Percentiles rank a stretch among this genome's conserved stretches.
Evolutionary conservation across 2,797 vertebrate genomes (phyloP).

Genomic region (Prionace glauca): DNA sequence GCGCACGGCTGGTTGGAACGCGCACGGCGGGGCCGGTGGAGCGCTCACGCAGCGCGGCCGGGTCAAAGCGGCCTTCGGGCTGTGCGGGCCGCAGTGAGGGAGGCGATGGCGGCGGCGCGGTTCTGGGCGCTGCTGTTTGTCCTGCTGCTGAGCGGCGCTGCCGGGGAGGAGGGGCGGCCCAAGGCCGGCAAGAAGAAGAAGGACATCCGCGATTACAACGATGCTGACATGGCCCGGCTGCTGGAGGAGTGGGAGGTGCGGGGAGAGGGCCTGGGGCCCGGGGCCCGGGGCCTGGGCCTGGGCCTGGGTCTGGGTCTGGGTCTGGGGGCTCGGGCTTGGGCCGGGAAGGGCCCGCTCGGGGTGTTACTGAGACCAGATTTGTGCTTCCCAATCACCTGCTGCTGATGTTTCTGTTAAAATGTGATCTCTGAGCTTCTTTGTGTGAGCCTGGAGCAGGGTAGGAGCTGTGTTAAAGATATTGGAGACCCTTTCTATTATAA

Average conservation of each 20-base stretch:
- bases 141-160: constrained; percentile 40
- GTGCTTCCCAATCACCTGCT: background rate
- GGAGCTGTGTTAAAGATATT: background rate
- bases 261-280: too few species aligned
- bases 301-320: too few species aligned
- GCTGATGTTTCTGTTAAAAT: too few species aligned
- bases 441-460: background rate
- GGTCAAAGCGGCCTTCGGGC: too few species aligned
- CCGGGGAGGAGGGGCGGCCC: constrained; percentile 43
- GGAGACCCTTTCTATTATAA: background rate
- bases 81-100: background rate
- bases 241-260: constrained; percentile 93
- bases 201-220: constrained; percentile 91
- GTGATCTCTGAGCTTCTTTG: too few species aligned
- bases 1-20: too few species aligned
- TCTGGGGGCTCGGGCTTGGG: too few species aligned
- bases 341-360: too few species aligned
- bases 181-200: constrained; percentile 70
- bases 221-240: constrained; percentile 91
- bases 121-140: constrained; percentile 47
- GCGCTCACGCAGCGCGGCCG: background rate
- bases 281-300: too few species aligned
- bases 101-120: background rate
- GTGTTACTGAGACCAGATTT: background rate
- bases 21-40: too few species aligned